Evolutionary conservation across 2,113 vertebrate species (phyloP).

Genomic region (Dinomys branickii): DNA sequence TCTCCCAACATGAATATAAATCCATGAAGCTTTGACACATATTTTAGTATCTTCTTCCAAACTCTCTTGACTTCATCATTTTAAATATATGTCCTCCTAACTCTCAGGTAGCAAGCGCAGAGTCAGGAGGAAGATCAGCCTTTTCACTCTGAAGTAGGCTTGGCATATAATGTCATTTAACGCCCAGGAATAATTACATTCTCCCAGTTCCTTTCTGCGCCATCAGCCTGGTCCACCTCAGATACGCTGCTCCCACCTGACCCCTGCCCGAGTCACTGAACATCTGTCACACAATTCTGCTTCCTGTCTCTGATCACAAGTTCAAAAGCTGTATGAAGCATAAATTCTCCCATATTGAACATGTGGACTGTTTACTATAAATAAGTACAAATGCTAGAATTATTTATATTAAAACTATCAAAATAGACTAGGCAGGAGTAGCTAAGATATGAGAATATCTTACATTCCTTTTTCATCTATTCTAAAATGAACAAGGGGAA

Average conservation of each 20-base stretch:
- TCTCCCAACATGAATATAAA: not conserved
- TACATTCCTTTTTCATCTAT: rapidly evolving
- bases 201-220: not conserved
- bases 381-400: not conserved
- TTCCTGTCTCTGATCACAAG: not conserved
- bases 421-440: not conserved
- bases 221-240: rapidly evolving
- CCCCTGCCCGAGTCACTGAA: not conserved
- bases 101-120: not conserved
- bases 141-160: not conserved
- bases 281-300: not conserved
- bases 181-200: not conserved
- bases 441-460: not conserved
- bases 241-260: rapidly evolving
- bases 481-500: not conserved
- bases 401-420: not conserved
- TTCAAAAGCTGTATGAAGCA: not conserved
- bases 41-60: not conserved
- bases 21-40: not conserved
- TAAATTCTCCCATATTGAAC: not conserved
- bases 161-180: not conserved
- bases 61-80: not conserved
- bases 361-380: not conserved
- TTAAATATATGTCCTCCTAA: not conserved
- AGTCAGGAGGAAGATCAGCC: not conserved